A percentile compares a stretch with the other conserved stretches of the same genome.
phyloP scores from a whole-genome alignment of 1,140 invertebrate species.

The Meloidogyne exigua region DNA sequence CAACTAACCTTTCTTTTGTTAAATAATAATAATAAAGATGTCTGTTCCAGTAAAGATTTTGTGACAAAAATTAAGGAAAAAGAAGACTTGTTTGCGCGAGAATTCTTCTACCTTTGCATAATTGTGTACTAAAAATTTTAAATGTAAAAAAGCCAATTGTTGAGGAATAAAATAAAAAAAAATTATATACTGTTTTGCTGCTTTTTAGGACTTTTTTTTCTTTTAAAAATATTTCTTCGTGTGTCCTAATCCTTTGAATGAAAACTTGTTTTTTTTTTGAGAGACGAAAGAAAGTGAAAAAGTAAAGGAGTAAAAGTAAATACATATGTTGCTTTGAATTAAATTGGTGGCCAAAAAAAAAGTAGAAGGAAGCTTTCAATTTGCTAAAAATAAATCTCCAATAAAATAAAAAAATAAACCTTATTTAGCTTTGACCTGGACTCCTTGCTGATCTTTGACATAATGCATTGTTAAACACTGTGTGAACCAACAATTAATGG shows the following conservation, averaged over 20 bases:
- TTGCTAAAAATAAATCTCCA: no score
- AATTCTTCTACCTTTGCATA: no score
- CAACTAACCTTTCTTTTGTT: background rate
- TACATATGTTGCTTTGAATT: background rate
- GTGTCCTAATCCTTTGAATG: background rate
- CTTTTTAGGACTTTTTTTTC: background rate
- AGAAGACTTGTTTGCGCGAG: background rate
- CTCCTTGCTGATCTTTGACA: no score
- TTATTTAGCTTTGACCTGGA: no score
- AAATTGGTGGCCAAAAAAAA: no score
- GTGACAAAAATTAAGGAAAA: no score
- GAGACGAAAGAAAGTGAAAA: background rate
- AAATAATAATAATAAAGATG: no score
- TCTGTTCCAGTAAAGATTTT: background rate
- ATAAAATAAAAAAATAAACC: no score
- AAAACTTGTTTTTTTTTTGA: background rate
- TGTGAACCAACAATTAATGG: no score
- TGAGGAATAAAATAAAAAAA: background rate
- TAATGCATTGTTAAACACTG: no score
- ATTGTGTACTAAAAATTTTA: background rate
- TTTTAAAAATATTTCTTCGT: background rate
- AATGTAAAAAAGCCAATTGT: background rate
- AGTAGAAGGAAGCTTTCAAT: no score
- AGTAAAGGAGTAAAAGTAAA: no score
- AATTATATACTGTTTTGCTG: background rate